Evolutionary conservation across 2,113 vertebrate genomes (phyloP).

Genomic region (Ifrita kowaldi): DNA sequence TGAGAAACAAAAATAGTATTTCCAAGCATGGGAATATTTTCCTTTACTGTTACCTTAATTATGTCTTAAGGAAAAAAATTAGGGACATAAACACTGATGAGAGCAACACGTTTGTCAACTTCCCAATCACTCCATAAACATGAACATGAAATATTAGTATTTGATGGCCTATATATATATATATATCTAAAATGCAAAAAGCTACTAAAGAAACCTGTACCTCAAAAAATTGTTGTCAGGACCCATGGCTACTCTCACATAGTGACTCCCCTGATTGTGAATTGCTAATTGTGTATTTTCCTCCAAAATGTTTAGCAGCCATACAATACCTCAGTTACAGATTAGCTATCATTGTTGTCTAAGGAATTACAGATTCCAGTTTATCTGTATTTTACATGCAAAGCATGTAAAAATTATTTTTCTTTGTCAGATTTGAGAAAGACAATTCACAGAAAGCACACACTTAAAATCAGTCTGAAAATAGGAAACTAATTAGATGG

Average conservation of each 20-base stretch:
- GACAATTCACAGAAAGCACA: background rate
- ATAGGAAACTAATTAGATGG: background rate
- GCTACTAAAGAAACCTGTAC: background rate
- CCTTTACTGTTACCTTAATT: background rate
- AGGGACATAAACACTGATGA: background rate
- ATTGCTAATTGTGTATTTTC: background rate
- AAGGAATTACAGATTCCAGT: background rate
- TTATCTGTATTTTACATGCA: background rate
- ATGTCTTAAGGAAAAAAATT: background rate
- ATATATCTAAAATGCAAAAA: background rate
- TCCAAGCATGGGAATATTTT: background rate
- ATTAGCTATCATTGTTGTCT: background rate
- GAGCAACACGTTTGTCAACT: background rate
- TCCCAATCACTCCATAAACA: background rate
- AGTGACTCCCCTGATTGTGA: background rate
- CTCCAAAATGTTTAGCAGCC: background rate
- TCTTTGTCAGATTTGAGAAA: background rate
- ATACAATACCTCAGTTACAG: background rate
- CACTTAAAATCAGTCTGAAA: background rate
- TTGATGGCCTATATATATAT: background rate
- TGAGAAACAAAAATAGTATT: background rate
- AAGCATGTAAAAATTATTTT: background rate
- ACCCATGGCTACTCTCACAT: background rate
- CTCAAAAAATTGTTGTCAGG: background rate
- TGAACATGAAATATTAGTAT: background rate